Base-by-base conservation (phyloP, 1,140 invertebrate species). In the Pantala flavescens region DNA sequence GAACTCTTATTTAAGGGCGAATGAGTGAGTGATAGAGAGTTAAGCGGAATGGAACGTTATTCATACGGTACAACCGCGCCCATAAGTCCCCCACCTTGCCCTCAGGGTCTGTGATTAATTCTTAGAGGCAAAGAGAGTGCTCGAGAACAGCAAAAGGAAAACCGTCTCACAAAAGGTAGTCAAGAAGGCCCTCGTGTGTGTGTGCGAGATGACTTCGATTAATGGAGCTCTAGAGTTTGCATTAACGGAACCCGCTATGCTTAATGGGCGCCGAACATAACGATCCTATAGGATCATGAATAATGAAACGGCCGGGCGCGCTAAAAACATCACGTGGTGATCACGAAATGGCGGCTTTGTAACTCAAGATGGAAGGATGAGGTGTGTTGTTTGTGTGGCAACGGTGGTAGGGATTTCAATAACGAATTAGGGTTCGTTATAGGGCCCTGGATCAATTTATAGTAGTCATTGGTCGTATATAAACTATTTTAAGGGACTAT, bases 21-120 rank as follows among this genome's bases (percentile, higher is more conserved):
- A 9, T 36, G 28, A 36, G 28, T 36, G 28, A 36, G 28, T 36
- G 28, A 36, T 36, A 36, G 28, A 36, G n/a, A 63, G 49, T 63
- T 63, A 63, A 63, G n/a, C 49, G 49, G 12, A 63, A 63, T 63
- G 49, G 49, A 63, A 63, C 49, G 49, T 63, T 63, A 63, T 63
- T 63, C 49, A 63, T 63, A 63, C 49, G 3, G 49, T 21, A 63
- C 49, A 21, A 21, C 49, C 49, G 49, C 49, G 49, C 49, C 49
- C 49, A 63, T 21, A 16, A 5, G 49, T 63, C 49, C n/a, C 28
- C 49, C 49, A 63, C 49, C 49, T 63, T 63, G 49, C 49, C 49
- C 49, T 63, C 49, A 1, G 49, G 49, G 49, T 21, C 12, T 21
- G 49, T 63, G 49, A 63, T 63, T 63, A 63, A 63, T 63, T 63